These are phyloP conservation scores for Trinorchestia longiramus DNA, from an alignment of 1,140 invertebrate species.

Conservation along the genomic window DNA sequence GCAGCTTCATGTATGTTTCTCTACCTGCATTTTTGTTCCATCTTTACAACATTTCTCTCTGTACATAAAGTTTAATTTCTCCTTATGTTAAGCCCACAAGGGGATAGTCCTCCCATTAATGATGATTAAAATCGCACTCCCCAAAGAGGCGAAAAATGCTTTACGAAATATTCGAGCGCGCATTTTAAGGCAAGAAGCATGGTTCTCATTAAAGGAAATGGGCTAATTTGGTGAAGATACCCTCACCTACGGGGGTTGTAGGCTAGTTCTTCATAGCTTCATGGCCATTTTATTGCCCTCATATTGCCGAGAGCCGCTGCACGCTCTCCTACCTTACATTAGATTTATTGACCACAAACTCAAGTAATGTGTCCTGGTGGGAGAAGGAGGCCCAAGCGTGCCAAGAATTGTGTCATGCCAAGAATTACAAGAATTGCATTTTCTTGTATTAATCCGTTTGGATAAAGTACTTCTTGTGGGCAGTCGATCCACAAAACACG, in stretches of 20 bases:
- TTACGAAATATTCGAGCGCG: background rate
- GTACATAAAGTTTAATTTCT: background rate
- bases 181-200: background rate
- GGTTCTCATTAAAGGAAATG: constrained; percentile 9
- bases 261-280: constrained; percentile 38
- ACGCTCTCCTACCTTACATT: background rate
- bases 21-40: background rate
- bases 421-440: no score
- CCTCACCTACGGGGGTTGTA: background rate
- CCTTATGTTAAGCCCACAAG: background rate
- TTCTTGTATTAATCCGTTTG: no score
- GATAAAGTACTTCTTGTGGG: no score
- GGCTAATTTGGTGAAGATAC: constrained; percentile 8
- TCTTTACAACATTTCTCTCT: background rate
- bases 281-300: constrained; percentile 26
- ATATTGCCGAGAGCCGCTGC: background rate
- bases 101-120: background rate
- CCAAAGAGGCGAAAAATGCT: background rate
- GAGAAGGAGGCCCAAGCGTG: background rate
- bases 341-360: constrained; percentile 55
- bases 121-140: background rate
- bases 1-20: background rate
- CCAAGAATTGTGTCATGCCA: background rate
- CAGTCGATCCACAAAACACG: no score
- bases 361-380: background rate